Percentiles rank a stretch among this genome's conserved stretches.
Conservation (phyloP, 2,888 invertebrate genomes). For the Lymantria monacha region DNA sequence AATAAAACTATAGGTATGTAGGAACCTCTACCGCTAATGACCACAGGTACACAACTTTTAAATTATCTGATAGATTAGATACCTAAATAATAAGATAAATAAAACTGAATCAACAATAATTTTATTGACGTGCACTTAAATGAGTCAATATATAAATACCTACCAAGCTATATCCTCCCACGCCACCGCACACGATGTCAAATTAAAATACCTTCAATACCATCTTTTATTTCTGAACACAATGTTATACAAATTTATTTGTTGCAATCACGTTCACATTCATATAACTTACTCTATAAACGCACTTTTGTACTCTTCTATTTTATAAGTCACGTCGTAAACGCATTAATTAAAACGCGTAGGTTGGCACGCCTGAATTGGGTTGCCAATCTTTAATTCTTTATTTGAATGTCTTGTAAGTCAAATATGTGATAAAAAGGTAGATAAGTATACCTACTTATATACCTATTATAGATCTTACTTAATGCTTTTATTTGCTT, state of each 20-base stretch:
- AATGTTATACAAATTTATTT: constrained; percentile 51
- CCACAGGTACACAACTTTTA: background rate
- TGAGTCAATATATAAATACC: too few relatives aligned
- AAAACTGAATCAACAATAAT: background rate
- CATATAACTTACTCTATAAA: constrained; percentile 55
- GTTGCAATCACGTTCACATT: constrained; percentile 64
- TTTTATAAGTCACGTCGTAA: constrained; percentile 66
- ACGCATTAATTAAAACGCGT: constrained; percentile 36
- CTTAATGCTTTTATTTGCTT: too few relatives aligned
- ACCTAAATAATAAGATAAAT: background rate
- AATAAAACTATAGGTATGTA: too few relatives aligned
- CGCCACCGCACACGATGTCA: constrained; percentile 38
- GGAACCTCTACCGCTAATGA: too few relatives aligned
- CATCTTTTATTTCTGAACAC: constrained; percentile 44
- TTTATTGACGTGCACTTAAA: too few relatives aligned
- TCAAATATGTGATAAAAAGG: background rate
- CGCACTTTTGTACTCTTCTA: constrained; percentile 49
- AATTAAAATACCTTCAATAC: constrained; percentile 31
- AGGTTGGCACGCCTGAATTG: constrained; percentile 32
- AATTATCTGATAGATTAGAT: background rate
- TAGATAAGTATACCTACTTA: too few relatives aligned
- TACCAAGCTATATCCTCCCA: constrained; percentile 1
- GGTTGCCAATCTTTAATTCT: constrained; percentile 31
- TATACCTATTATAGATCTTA: too few relatives aligned
- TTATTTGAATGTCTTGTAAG: background rate